Base-by-base conservation (phyloP, 2,797 vertebrate species). In the Peromyscus eremicus region DNA sequence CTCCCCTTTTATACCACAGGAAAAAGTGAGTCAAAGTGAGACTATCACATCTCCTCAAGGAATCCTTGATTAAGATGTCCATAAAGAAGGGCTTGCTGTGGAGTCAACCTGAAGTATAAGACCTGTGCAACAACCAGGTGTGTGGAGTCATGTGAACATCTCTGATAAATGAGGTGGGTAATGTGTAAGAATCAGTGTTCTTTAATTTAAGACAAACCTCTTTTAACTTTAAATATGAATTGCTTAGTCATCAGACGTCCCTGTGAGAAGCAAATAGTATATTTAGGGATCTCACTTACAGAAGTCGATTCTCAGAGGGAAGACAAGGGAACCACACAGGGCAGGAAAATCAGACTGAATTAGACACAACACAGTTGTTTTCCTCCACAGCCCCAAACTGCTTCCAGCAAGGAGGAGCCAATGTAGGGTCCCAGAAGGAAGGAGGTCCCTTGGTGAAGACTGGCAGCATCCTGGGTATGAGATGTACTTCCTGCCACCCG, bases 221-320 rank as follows among this genome's bases (percentile, higher is more conserved):
- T 62, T 68, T 68, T 57, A 40, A 70, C 49, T 91, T 92, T 85
- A 70, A 90, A 64, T 89, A 75, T 66, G 57, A 95, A 89, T 87
- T 46, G 32, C 89, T 81, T 70, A 55, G 80, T 75, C 64, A 94
- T 89, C 89, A 71, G 75, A 91, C 23, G 12, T 93, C 84, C 94
- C 94, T 16, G 27, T 29, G 32, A 64, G 55, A 93, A 93, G 62
- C 95, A 96, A 95, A 96, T 92, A 83, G 76, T 55, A 77, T 21
- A 46, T 60, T 79, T 79, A 95, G 76, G 85, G 92, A 73, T 62
- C 37, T 96, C 60, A 81, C 71, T 96, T 92, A 60, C 27, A 64
- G 34, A 86, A 82, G 91, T 64, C 62, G 81, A 49, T 94, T 95
- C 93, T 94, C 89, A 93, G 93, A 82, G 52, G 25, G 27, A 5